Base-by-base conservation (phyloP, 2,113 vertebrate genomes). In the Alces alces region DNA sequence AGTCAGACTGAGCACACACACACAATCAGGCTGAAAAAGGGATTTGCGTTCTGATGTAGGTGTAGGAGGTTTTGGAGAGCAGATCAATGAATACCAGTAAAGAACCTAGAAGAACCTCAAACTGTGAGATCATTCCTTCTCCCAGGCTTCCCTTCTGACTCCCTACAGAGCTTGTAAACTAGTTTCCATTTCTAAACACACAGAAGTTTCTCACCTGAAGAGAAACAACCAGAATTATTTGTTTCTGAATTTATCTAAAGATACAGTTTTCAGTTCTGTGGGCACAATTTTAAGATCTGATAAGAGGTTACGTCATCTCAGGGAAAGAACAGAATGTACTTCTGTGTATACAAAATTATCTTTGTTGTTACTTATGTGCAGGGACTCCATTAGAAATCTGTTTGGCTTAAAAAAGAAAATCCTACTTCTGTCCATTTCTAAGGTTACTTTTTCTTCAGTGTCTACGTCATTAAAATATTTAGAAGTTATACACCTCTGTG, bases 181-280 rank as follows among this genome's bases (percentile, higher is more conserved):
- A 58, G 80, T 92, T 86, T 94, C 66, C 54, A 90, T 92, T 95
- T 66, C 36, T 30, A 95, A 94, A 97, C 55, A 52, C 1, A 9
- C 50, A 83, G 61, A 96, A 85, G 60, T 83, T 96, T 91, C 93
- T 90, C 61, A 95, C 79, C 83, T 85, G 39, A 93, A 94, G 25
- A 96, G 70, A 97, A 96, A 97, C 92, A 96, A 92, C n/a, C 83
- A 80, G 60, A 57, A 80, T 39, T 83, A 23, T 47, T 89, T 93
- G 86, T 89, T 89, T 95, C 94, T 96, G 39, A 91, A 33, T 89
- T 25, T 96, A 80, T 89, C 94, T 39, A 80, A 89, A 86, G 95
- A 98, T 52, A 95, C 86, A 61, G 8, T 97, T 96, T 66, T 73
- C 91, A 94, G 89, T 33, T 45, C 10, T 57, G 45, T 10, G 28